Evolutionary conservation across 2,113 vertebrate species (phyloP), one percentile per base, ranked within the genome.

Genomic region (Cephalopterus ornatus): DNA sequence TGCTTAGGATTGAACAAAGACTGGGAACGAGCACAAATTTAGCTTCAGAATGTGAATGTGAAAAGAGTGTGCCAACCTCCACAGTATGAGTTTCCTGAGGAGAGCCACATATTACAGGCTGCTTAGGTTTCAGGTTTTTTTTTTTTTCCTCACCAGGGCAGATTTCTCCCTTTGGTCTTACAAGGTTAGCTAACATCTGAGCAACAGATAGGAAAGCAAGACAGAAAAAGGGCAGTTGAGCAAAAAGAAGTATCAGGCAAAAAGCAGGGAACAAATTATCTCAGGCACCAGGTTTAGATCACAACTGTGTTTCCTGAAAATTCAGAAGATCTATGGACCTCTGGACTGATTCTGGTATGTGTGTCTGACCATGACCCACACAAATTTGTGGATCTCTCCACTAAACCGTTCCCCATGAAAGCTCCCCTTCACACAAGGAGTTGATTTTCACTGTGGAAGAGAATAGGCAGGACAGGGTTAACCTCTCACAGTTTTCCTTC

Each of bases 141-240:
- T 44, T 19, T 70, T 65, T 23, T 11, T 1, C 52, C 58, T 92
- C 33, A 86, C n/a, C n/a, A 5, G 42, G 56, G 67, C 50, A 93
- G 46, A 56, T 85, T 65, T 78, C 26, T 84, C 37, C 50, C 62
- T 52, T 89, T 28, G 11, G 4, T 61, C 55, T 68, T 89, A 89
- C 0, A 17, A 62, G 27, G 58, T 59, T 78, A 67, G 30, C 50
- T 92, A 52, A 39, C 11, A 70, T 75, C 58, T 10, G 30, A 61
- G 88, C 88, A 75, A 52, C 88, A 97, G 92, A 94, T 85, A 96
- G 93, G 87, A 94, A 93, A 90, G 50, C n/a, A 89, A 78, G 80
- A 8, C 9, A 39, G 42, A 66, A 55, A 27, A 68, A 86, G 37
- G 32, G 47, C n/a, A 46, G 49, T 3, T 92, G 44, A 82, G 73